Base-by-base conservation (phyloP, 2,797 vertebrate species). In the Onychomys arenicola region DNA sequence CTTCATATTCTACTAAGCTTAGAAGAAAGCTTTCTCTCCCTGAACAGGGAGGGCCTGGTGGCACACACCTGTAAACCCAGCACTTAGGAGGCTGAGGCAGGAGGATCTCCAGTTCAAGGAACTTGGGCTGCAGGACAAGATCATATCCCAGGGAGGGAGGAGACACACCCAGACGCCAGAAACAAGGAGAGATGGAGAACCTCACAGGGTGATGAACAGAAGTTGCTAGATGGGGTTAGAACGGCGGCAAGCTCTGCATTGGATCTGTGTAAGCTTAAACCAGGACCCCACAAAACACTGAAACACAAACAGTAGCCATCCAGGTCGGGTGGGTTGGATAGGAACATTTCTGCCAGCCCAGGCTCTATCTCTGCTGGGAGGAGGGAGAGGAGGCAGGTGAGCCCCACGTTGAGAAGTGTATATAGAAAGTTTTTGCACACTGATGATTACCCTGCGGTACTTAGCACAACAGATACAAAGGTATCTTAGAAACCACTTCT, bases 321-420 rank as follows among this genome's bases (percentile, higher is more conserved):
- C 14, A 13, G 0, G 8, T 4, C 13, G 43, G n/a, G 17, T 0
- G 55, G 46, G 23, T 17, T 17, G 34, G 37, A 12, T 21, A 2
- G 8, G 17, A 75, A 25, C 0, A 7, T 16, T 27, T 90, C 67
- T 34, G 8, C 23, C 25, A 77, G 16, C n/a, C 43, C 83, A 14
- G 84, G 76, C 13, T 10, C 0, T 4, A n/a, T 10, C 13, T 77
- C 65, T 43, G 46, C 43, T 5, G 11, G 59, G 69, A 83, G 59
- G 71, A 5, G 29, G 27, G 21, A 40, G 46, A 49, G 3, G 0
- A 2, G 11, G 65, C 16, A 19, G 32, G 61, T 11, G 2, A 43
- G 37, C 0, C 27, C 55, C 29, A 13, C 13, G 14, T 0, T 0
- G 29, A 90, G 71, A 19, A 57, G 91, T 76, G 59, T 5, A 27